Evolutionary conservation across 2,888 invertebrate genomes (phyloP), one percentile per base, ranked within the genome.

Genomic region (Anagyrus pseudococci): DNA sequence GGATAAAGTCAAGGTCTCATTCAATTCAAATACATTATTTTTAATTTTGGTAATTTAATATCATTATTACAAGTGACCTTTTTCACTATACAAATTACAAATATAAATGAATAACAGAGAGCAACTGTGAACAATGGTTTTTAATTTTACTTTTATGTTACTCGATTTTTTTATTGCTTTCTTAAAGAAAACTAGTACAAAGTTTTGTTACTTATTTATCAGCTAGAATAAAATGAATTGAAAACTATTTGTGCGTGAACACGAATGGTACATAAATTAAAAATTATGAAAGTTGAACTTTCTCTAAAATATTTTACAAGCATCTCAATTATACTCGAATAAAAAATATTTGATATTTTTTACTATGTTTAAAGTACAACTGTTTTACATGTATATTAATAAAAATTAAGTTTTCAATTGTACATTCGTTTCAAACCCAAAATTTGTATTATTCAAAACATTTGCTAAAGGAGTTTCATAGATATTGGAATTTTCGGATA

Each of bases 141-240:
- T n/a, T n/a, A n/a, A 33, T 4, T 43, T 37, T 40, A 57, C 19
- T 48, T n/a, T 46, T 44, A 10, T 55, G 40, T 50, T 23, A 54
- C 7, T 56, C 22, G 22, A 56, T 41, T 56, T 17, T 1, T 33
- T 52, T 58, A 19, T 23, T 40, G 23, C 40, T 17, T 58, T 59
- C 46, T 59, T 53, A 20, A 59, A 53, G 26, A n/a, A 47, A 59
- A 47, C 40, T 46, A 59, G 7, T 53, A 60, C 48, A 60, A 60
- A 48, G 40, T 23, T 50, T 37, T 4, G 19, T 20, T 8, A 25
- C 49, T 49, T 49, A 23, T 25, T 10, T 43, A 49, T 4, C 15
- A 43, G 37, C n/a, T 33, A 13, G 29, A 23, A 26, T 56, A 29
- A 13, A 49, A 61, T 25, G 22, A 23, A 23, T 29, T 56, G 49